Evolutionary conservation across 2,797 vertebrate species (phyloP).

Genomic region (Danio choprae): DNA sequence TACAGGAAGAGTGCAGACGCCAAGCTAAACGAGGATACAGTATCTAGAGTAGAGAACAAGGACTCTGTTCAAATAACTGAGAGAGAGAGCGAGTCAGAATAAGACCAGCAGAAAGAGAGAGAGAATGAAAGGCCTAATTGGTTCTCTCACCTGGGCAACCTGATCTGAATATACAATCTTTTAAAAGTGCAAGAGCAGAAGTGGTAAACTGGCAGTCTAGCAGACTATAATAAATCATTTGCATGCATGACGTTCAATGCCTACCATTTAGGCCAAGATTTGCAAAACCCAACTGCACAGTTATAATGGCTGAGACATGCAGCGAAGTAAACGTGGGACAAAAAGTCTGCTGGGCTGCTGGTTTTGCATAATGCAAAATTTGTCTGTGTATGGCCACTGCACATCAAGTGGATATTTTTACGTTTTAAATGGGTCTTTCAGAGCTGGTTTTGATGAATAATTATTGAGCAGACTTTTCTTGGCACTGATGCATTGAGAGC

Average conservation of each 20-base stretch:
- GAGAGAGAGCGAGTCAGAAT: neutral
- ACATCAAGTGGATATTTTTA: neutral
- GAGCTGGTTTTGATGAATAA: conserved; percentile 16
- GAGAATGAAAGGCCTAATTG: conserved; percentile 20
- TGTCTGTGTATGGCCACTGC: neutral
- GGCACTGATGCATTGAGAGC: neutral
- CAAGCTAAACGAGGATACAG: conserved; percentile 44
- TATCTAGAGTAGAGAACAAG: conserved; percentile 54
- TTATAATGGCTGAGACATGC: conserved; percentile 4
- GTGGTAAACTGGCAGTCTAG: neutral
- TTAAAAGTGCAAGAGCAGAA: neutral
- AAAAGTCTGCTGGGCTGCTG: neutral
- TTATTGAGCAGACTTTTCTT: neutral
- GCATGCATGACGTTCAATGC: neutral
- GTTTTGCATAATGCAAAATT: conserved; percentile 20
- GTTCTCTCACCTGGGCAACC: conserved; percentile 40
- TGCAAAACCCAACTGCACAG: neutral
- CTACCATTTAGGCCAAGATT: conserved; percentile 11
- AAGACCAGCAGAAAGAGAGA: neutral
- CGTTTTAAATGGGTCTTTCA: neutral
- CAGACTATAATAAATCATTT: conserved; percentile 26
- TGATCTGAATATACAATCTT: conserved; percentile 44
- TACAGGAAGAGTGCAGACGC: conserved; percentile 71
- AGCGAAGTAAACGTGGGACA: neutral
- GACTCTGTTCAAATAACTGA: conserved; percentile 45